Base-by-base conservation (phyloP, 2,797 vertebrate species). In the Serranus cabrilla region DNA sequence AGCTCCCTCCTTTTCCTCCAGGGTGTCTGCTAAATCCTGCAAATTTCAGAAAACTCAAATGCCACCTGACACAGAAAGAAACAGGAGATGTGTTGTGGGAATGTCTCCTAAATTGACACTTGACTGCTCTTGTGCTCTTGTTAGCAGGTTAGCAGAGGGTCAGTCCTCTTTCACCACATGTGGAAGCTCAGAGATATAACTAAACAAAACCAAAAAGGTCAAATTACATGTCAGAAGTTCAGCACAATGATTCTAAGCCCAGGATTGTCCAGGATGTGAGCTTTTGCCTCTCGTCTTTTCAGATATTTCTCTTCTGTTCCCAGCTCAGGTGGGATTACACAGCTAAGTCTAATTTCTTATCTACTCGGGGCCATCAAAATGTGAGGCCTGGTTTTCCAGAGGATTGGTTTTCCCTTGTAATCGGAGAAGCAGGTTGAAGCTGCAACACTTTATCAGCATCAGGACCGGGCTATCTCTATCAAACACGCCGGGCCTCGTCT, bases 301-400 rank as follows among this genome's bases (percentile, higher is more conserved):
- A 31, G 37, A 18, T 56, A 12, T 75, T 51, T 78, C 67, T 77
- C 65, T 14, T 67, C 42, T 49, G 58, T 54, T 74, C 54, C 59
- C 13, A 50, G 74, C 74, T 81, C 78, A 83, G 70, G 67, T 66
- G 27, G 70, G 79, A 86, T 89, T 87, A 82, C 71, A 68, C 21
- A 3, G 42, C 67, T 83, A 81, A 85, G 76, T 85, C 83, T 67
- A 60, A 52, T 79, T 74, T 66, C 78, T 84, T 90, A 89, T 91
- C 87, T 61, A 13, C 59, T 23, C 63, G 14, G 10, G n/a, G 52
- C 74, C 46, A 81, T 78, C 78, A 18, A 57, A 83, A 64, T 72
- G 46, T 11, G 62, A 76, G 58, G 65, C 39, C 14, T 11, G 2
- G 3, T 27, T 69, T 63, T 63, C n/a, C 23, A 23, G 14, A 55